Percentiles rank a stretch among this genome's conserved stretches.
phyloP scores from a whole-genome alignment of 2,113 vertebrate species.

The Tyto alba region DNA sequence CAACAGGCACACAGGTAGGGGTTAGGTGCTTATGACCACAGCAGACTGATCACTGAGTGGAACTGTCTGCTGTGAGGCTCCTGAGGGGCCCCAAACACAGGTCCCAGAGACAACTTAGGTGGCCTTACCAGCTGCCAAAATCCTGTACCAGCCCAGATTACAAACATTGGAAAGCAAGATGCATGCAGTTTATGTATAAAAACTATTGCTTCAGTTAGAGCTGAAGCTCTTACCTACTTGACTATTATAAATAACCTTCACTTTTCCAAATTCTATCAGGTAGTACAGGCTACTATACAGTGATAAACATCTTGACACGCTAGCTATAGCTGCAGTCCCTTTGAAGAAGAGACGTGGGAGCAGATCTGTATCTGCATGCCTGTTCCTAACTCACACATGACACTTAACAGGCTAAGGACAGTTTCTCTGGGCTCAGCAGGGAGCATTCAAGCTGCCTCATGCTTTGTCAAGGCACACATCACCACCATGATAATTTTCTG shows the following conservation, averaged over 20 bases:
- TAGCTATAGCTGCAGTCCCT: neutral
- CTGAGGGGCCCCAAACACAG: neutral
- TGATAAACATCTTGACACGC: neutral
- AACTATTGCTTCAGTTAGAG: neutral
- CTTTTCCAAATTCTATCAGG: neutral
- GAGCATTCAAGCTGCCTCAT: neutral
- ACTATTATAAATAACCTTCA: neutral
- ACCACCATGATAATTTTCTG: neutral
- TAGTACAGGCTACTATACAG: neutral
- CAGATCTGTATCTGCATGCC: neutral
- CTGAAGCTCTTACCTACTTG: neutral
- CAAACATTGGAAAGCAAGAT: neutral
- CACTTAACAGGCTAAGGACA: neutral
- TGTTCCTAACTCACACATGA: neutral
- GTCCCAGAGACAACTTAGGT: neutral
- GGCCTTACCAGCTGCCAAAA: neutral
- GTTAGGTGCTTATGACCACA: neutral
- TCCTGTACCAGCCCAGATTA: neutral
- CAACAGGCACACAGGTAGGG: neutral
- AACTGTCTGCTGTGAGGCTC: neutral
- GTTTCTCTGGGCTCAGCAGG: neutral
- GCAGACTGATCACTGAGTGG: rapidly evolving
- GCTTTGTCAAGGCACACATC: neutral
- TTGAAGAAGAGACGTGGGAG: neutral
- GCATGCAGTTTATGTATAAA: neutral